Percentiles rank a stretch among this genome's conserved stretches.
These are phyloP conservation scores for Cebidichthys violaceus DNA, from an alignment of 2,113 vertebrate genomes.

Conservation along the genomic window DNA sequence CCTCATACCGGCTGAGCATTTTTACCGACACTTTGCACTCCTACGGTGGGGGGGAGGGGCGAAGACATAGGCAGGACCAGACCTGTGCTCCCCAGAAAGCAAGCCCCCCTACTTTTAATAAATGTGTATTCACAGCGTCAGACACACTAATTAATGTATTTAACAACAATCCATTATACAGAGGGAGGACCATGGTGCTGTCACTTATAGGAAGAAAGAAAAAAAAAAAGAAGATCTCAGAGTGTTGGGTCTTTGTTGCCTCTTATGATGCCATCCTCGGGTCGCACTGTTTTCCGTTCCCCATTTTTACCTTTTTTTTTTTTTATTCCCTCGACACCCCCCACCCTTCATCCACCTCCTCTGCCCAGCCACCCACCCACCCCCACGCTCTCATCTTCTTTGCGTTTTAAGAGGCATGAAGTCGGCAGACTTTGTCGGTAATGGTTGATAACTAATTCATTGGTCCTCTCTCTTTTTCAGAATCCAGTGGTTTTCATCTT, in stretches of 20 bases:
- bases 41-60: slow-evolving; percentile 29
- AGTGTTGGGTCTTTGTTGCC: slow-evolving; percentile 18
- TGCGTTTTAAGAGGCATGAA: slow-evolving; percentile 73
- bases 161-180: slow-evolving; percentile 59
- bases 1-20: slow-evolving; percentile 70
- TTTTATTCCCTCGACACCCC: slow-evolving; percentile 35
- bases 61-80: slow-evolving; percentile 49
- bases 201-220: slow-evolving; percentile 29
- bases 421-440: slow-evolving; percentile 73
- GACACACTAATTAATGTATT: slow-evolving; percentile 70
- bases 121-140: slow-evolving; percentile 67
- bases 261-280: slow-evolving; percentile 36
- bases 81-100: slow-evolving; percentile 56
- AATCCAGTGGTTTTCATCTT: slow-evolving; percentile 72
- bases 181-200: slow-evolving; percentile 33
- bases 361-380: slow-evolving; percentile 17
- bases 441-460: slow-evolving; percentile 83
- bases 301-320: slow-evolving; percentile 60
- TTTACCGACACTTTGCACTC: slow-evolving; percentile 69
- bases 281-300: slow-evolving; percentile 47
- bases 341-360: neutral
- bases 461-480: slow-evolving; percentile 62
- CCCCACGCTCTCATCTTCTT: slow-evolving; percentile 24
- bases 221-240: slow-evolving; percentile 15
- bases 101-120: slow-evolving; percentile 60